A percentile compares a stretch with the other conserved stretches of the same genome.
Evolutionary conservation across 1,140 invertebrate genomes (phyloP).

Genomic region (Eriosoma lanigerum): DNA sequence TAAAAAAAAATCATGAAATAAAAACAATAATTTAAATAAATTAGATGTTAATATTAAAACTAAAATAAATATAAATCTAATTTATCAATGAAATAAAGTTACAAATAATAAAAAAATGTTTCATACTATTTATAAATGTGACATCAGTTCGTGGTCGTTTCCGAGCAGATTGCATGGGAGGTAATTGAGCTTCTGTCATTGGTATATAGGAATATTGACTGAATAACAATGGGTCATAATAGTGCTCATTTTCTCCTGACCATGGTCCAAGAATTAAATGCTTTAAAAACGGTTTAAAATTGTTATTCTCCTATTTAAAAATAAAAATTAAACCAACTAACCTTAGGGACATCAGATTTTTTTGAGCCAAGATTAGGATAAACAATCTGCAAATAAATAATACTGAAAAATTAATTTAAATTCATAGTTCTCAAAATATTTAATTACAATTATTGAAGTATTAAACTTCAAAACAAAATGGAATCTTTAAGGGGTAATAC

Average conservation of each 20-base stretch:
- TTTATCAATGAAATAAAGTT: not conserved
- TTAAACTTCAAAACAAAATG: too few relatives aligned
- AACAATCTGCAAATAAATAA: slow-evolving; percentile 43
- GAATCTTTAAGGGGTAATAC: too few relatives aligned
- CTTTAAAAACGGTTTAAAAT: slow-evolving; percentile 36
- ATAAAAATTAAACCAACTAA: slow-evolving; percentile 19
- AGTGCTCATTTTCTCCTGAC: slow-evolving; percentile 36
- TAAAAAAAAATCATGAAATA: not conserved
- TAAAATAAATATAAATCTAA: too few relatives aligned
- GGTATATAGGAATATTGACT: slow-evolving; percentile 37
- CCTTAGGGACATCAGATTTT: slow-evolving; percentile 50
- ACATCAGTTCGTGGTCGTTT: slow-evolving; percentile 47
- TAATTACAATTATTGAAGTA: too few relatives aligned
- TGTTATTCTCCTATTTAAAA: not conserved
- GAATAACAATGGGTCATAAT: slow-evolving; percentile 45
- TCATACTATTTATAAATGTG: slow-evolving; percentile 46
- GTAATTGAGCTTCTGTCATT: slow-evolving; percentile 52
- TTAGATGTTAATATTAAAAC: too few relatives aligned
- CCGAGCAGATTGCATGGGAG: slow-evolving; percentile 46
- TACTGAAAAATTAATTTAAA: slow-evolving; percentile 2
- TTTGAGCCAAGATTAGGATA: slow-evolving; percentile 48
- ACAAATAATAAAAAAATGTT: not conserved
- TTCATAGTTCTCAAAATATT: too few relatives aligned
- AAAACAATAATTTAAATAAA: too few relatives aligned
- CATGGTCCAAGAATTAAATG: slow-evolving; percentile 46